Evolutionary conservation across 2,888 invertebrate genomes (phyloP).

Genomic region (Dasysyrphus tricinctus): DNA sequence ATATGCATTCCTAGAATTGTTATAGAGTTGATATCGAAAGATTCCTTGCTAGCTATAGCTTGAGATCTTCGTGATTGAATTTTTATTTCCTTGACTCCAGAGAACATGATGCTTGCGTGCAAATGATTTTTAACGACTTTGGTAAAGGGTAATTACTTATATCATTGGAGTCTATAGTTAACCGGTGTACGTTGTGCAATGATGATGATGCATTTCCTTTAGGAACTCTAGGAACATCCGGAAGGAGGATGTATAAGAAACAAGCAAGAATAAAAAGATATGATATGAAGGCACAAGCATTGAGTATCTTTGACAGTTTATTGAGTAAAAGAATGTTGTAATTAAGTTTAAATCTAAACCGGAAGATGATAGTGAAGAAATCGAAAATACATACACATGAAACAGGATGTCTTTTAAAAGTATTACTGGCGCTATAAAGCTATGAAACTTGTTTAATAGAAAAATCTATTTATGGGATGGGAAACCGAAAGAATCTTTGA

Average conservation of each 20-base stretch:
- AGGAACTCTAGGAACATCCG: neutral
- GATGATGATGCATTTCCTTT: constrained; percentile 17
- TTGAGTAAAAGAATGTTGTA: constrained; percentile 11
- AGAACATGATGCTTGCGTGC: constrained; percentile 12
- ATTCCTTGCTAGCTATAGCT: neutral
- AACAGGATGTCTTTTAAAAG: neutral
- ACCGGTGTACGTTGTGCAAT: constrained; percentile 1
- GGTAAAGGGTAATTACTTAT: constrained; percentile 5
- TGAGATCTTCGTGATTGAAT: constrained; percentile 4
- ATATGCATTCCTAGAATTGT: neutral
- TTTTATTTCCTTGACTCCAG: neutral
- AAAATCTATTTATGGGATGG: too few relatives aligned
- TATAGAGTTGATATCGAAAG: neutral
- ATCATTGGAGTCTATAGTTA: neutral
- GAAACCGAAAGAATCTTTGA: too few relatives aligned
- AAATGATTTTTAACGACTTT: constrained; percentile 12
- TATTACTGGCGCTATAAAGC: neutral
- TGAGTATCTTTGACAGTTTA: neutral
- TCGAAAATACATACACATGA: neutral
- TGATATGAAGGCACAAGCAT: neutral
- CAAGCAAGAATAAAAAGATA: neutral
- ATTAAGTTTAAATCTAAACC: constrained; percentile 5
- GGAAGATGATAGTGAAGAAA: neutral
- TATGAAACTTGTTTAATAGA: too few relatives aligned
- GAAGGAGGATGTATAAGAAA: constrained; percentile 6